phyloP scores from a whole-genome alignment of 1,140 invertebrate species.

The Papilio xuthus region DNA sequence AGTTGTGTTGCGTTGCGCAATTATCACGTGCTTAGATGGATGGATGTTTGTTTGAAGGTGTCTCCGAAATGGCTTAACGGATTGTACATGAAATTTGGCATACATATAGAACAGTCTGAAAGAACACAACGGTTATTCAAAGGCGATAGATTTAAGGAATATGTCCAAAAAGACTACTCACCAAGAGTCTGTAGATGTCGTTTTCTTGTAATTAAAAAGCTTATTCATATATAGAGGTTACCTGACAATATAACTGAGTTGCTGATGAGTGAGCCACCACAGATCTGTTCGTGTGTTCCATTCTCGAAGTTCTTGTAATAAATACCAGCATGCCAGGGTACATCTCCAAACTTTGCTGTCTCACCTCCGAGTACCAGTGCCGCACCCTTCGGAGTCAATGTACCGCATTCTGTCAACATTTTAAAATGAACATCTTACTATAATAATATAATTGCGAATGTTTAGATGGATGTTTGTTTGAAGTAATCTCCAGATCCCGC shows the following conservation, averaged over 20 bases:
- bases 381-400: constrained; percentile 32
- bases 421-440: too few species aligned
- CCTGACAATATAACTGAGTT: constrained; percentile 54
- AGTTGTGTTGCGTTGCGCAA: too few species aligned
- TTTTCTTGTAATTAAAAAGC: neutral
- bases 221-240: neutral
- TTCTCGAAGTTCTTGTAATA: constrained; percentile 19
- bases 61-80: too few species aligned
- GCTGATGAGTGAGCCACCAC: constrained; percentile 76
- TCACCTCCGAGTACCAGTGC: constrained; percentile 27
- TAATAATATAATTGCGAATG: too few species aligned
- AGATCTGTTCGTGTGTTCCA: constrained; percentile 64
- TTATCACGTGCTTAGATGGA: too few species aligned
- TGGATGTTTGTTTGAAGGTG: too few species aligned
- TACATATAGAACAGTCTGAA: too few species aligned
- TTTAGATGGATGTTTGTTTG: too few species aligned
- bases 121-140: too few species aligned
- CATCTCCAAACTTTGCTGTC: constrained; percentile 27
- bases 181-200: neutral
- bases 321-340: constrained; percentile 44
- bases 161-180: neutral
- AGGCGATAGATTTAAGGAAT: too few species aligned
- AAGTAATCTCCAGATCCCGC: too few species aligned
- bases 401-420: constrained; percentile 41
- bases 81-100: too few species aligned